Evolutionary conservation across 2,797 vertebrate species (phyloP).

Genomic region (Coendou prehensilis): DNA sequence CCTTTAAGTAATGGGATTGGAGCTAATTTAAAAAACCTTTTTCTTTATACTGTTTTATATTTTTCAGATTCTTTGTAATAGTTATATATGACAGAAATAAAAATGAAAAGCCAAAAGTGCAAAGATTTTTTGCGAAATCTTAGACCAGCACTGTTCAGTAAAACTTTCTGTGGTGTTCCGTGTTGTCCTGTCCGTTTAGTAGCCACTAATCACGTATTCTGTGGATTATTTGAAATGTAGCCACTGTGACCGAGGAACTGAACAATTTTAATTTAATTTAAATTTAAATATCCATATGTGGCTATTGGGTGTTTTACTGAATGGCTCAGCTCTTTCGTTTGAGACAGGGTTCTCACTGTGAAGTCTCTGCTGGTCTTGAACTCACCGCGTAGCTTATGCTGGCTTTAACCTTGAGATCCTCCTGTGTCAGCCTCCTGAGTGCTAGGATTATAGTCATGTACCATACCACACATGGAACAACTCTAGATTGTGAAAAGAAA

Average conservation of each 20-base stretch:
- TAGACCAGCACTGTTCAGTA: not conserved
- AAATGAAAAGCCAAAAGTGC: constrained; percentile 35
- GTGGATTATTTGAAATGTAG: not conserved
- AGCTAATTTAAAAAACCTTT: constrained; percentile 23
- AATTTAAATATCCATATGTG: constrained; percentile 8
- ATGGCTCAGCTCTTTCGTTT: not conserved
- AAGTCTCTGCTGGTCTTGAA: not conserved
- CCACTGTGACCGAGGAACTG: not conserved
- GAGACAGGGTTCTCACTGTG: not conserved
- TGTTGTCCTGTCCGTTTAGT: not conserved
- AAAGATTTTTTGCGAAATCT: constrained; percentile 60
- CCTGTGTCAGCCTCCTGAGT: not conserved
- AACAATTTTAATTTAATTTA: constrained; percentile 51
- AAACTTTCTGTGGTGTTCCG: not conserved
- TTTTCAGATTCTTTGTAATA: constrained; percentile 25
- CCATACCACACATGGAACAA: not conserved
- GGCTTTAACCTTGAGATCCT: not conserved
- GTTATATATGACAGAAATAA: not conserved
- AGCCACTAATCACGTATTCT: not conserved
- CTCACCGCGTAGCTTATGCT: not conserved
- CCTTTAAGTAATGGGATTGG: not conserved
- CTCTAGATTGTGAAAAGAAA: constrained; percentile 41
- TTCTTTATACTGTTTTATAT: constrained; percentile 4
- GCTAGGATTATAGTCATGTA: not conserved
- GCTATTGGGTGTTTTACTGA: not conserved